Evolutionary conservation across 2,888 invertebrate species (phyloP).

Genomic region (Nomada ruficornis): DNA sequence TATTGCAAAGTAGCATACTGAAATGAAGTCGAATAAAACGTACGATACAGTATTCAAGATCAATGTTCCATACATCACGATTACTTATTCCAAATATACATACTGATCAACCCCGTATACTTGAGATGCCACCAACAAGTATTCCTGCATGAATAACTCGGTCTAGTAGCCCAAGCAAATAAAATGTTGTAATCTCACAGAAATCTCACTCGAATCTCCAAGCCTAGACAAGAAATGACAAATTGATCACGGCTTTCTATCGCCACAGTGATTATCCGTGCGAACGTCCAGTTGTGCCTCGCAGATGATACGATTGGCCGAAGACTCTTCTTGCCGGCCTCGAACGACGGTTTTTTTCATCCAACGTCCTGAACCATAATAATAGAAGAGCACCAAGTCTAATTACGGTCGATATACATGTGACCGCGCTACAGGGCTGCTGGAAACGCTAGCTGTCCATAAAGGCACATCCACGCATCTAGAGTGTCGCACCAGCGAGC

Average conservation of each 20-base stretch:
- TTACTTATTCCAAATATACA: too few species aligned
- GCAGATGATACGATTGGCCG: constrained; percentile 38
- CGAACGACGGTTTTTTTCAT: constrained; percentile 24
- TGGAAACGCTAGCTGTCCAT: constrained; percentile 60
- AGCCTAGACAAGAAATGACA: constrained; percentile 20
- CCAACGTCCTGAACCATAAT: constrained; percentile 52
- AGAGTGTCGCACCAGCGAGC: constrained; percentile 80
- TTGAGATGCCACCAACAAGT: too few species aligned
- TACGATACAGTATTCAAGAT: too few species aligned
- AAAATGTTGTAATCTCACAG: neutral
- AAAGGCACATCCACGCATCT: constrained; percentile 74
- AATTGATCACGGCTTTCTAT: constrained; percentile 48
- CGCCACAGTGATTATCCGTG: constrained; percentile 45
- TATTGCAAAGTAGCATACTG: too few species aligned
- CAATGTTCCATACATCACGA: too few species aligned
- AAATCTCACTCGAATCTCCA: constrained; percentile 21
- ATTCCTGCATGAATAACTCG: too few species aligned
- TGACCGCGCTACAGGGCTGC: constrained; percentile 46
- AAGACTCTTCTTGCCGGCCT: constrained; percentile 23
- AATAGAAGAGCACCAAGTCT: constrained; percentile 69
- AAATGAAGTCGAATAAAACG: too few species aligned
- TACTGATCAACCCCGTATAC: too few species aligned
- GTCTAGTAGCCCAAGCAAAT: too few species aligned
- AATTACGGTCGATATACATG: constrained; percentile 76
- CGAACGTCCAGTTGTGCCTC: constrained; percentile 26